These are phyloP conservation scores for Notospermus geniculatus DNA, from an alignment of 1,140 invertebrate species.

Conservation along the genomic window DNA sequence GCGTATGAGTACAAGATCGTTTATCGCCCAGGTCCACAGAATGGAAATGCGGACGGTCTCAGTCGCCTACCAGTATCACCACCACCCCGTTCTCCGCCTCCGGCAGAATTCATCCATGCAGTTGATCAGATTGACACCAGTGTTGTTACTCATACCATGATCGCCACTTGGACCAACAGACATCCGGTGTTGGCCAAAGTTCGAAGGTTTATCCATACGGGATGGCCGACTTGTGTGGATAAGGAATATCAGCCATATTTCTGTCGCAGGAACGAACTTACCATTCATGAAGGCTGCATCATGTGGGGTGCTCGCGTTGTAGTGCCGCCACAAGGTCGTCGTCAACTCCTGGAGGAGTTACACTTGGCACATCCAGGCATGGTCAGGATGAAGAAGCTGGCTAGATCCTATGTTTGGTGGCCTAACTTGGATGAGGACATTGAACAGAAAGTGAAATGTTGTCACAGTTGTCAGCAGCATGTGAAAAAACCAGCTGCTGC, in stretches of 20 bases:
- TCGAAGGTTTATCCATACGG: neutral
- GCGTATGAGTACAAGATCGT: constrained; percentile 39
- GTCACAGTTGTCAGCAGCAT: constrained; percentile 32
- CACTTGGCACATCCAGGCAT: constrained; percentile 55
- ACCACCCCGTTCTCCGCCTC: too few relatives aligned
- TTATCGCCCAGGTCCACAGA: constrained; percentile 28
- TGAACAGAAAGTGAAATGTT: constrained; percentile 22
- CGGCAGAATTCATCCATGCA: neutral
- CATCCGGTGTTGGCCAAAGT: constrained; percentile 9
- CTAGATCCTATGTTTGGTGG: constrained; percentile 56
- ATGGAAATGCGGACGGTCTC: constrained; percentile 42
- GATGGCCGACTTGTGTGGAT: neutral
- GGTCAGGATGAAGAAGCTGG: constrained; percentile 52
- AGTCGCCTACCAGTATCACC: constrained; percentile 21
- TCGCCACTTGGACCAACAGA: constrained; percentile 1
- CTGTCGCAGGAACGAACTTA: constrained; percentile 20
- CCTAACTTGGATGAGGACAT: constrained; percentile 53
- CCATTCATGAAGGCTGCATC: constrained; percentile 23
- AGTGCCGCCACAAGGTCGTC: constrained; percentile 46
- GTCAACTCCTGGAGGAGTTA: constrained; percentile 41
- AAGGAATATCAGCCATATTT: constrained; percentile 20
- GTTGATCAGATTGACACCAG: neutral
- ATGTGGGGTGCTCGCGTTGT: constrained; percentile 33
- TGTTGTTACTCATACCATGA: neutral
- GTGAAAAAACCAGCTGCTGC: constrained; percentile 27